phyloP scores from a whole-genome alignment of 2,888 invertebrate species.

The Eretmocerus hayati region DNA sequence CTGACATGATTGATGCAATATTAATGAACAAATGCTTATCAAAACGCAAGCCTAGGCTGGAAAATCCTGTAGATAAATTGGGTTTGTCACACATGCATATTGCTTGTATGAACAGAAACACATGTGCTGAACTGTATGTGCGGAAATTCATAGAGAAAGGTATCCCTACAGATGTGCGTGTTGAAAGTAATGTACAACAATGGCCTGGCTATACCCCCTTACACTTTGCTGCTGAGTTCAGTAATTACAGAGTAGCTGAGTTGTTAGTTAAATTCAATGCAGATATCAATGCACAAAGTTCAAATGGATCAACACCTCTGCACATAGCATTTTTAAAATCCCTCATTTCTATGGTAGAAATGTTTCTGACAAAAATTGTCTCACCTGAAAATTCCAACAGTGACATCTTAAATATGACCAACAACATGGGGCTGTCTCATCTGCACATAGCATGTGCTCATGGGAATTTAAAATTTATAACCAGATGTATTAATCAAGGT shows the following conservation, averaged over 20 bases:
- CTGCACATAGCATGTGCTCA: background rate
- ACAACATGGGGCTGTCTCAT: background rate
- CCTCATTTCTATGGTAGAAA: background rate
- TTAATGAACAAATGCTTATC: background rate
- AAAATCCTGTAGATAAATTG: background rate
- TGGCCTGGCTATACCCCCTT: slow-evolving; percentile 3
- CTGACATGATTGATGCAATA: background rate
- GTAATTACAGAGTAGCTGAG: background rate
- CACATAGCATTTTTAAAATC: background rate
- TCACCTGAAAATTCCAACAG: background rate
- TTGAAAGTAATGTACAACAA: background rate
- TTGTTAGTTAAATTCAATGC: background rate
- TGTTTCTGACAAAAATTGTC: background rate
- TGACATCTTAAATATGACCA: background rate
- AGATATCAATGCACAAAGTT: background rate
- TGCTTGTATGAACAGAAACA: background rate
- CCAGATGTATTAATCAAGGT: background rate
- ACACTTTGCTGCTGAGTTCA: slow-evolving; percentile 1
- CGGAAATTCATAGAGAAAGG: background rate
- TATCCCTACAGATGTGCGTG: background rate
- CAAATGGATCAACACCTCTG: background rate
- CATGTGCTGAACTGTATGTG: background rate
- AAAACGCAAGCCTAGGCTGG: background rate
- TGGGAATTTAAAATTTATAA: background rate
- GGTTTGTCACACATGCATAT: background rate